A percentile compares a stretch with the other conserved stretches of the same genome.
Conservation (phyloP, 2,888 invertebrate species). For the Dryobota labecula region DNA sequence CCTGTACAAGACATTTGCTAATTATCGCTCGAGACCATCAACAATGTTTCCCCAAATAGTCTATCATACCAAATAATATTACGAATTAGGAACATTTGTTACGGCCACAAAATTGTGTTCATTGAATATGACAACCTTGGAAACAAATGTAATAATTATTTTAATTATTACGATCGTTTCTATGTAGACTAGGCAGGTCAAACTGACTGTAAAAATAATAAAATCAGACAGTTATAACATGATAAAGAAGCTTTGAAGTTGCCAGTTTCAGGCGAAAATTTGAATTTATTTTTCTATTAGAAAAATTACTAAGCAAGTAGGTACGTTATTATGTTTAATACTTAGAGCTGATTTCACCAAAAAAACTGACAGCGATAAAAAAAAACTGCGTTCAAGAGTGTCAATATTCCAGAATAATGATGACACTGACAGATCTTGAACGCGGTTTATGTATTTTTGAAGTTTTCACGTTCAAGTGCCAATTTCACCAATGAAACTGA, state of each 20-base stretch:
- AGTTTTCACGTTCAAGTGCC: too few relatives aligned
- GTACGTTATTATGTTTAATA: neutral
- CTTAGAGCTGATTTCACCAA: too few relatives aligned
- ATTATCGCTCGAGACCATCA: slow-evolving; percentile 20
- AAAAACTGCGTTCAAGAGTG: too few relatives aligned
- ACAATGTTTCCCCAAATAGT: neutral
- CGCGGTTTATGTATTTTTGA: too few relatives aligned
- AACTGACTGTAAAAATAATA: slow-evolving; percentile 7
- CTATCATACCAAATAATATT: slow-evolving; percentile 10
- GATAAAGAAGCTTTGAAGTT: neutral
- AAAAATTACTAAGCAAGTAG: neutral
- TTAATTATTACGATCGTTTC: neutral
- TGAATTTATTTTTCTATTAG: neutral
- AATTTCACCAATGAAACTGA: too few relatives aligned
- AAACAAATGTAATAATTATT: slow-evolving; percentile 2
- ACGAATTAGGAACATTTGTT: slow-evolving; percentile 13
- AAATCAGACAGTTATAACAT: neutral
- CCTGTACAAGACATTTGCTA: slow-evolving; percentile 10
- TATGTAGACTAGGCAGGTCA: neutral
- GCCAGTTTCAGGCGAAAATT: neutral
- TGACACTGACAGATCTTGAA: too few relatives aligned
- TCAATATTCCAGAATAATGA: too few relatives aligned
- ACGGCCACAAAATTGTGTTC: slow-evolving; percentile 19
- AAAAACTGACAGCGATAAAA: too few relatives aligned
- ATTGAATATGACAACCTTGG: slow-evolving; percentile 13